Percentiles rank a stretch among this genome's conserved stretches.
These are phyloP conservation scores for Micropoecilia bifurca DNA, from an alignment of 2,797 vertebrate genomes.

Conservation along the genomic window DNA sequence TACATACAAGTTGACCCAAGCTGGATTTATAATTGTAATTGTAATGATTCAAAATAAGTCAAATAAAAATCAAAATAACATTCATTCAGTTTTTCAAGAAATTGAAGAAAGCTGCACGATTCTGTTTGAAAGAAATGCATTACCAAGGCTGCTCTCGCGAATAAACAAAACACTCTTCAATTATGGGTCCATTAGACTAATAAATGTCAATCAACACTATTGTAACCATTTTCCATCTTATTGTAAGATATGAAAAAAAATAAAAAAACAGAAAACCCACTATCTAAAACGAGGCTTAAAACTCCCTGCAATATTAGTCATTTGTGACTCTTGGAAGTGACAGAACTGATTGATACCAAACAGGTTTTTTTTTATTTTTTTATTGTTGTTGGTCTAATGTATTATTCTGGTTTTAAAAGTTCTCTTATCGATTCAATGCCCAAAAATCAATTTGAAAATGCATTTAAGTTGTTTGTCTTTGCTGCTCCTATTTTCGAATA, in stretches of 20 bases:
- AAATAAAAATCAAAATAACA: background rate
- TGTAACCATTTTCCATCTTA: background rate
- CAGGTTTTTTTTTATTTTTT: no score
- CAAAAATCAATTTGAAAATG: no score
- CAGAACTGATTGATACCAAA: no score
- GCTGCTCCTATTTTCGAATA: no score
- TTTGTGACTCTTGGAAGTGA: no score
- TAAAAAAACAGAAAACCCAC: background rate
- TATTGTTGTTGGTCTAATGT: no score
- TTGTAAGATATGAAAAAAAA: background rate
- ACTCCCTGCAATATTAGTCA: background rate
- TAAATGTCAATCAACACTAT: background rate
- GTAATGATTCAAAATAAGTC: background rate
- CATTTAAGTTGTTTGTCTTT: no score
- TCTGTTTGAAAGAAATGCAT: background rate
- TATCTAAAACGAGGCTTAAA: background rate
- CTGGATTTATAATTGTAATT: background rate
- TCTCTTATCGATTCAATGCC: no score
- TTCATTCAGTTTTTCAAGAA: background rate
- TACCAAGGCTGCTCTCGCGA: background rate
- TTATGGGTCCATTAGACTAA: background rate
- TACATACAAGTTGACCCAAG: background rate
- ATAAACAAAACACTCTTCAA: background rate
- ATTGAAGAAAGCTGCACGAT: background rate
- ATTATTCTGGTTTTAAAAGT: no score